These are phyloP conservation scores for Caranx ignobilis DNA, from an alignment of 2,113 vertebrate genomes.

Conservation along the genomic window DNA sequence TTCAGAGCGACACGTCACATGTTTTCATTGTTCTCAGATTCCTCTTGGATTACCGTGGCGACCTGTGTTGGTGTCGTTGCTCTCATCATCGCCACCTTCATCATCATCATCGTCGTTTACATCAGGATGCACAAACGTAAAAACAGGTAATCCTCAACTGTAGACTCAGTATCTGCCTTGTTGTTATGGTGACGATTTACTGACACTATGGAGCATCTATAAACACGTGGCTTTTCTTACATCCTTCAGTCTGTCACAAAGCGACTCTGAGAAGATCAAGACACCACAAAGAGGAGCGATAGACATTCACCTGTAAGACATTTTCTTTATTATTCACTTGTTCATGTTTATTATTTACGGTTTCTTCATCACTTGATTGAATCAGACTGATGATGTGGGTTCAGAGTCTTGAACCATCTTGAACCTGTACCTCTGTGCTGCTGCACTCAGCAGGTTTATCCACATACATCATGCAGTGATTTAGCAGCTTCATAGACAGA, in stretches of 20 bases:
- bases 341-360: no score
- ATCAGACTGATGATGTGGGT: no score
- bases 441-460: no score
- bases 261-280: background rate
- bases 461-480: no score
- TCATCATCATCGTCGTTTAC: background rate
- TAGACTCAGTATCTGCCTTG: background rate
- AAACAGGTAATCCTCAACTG: background rate
- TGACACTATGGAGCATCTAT: background rate
- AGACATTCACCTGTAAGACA: no score
- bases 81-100: background rate
- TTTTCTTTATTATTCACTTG: no score
- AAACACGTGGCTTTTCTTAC: background rate
- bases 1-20: background rate
- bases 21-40: background rate
- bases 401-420: no score
- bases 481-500: no score
- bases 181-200: background rate
- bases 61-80: background rate
- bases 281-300: background rate
- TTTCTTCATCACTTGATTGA: no score
- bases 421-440: no score
- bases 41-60: background rate
- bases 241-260: background rate
- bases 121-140: background rate